These are phyloP conservation scores for Panagrolaimus sp. DNA, from an alignment of 1,140 invertebrate genomes.

Conservation along the genomic window DNA sequence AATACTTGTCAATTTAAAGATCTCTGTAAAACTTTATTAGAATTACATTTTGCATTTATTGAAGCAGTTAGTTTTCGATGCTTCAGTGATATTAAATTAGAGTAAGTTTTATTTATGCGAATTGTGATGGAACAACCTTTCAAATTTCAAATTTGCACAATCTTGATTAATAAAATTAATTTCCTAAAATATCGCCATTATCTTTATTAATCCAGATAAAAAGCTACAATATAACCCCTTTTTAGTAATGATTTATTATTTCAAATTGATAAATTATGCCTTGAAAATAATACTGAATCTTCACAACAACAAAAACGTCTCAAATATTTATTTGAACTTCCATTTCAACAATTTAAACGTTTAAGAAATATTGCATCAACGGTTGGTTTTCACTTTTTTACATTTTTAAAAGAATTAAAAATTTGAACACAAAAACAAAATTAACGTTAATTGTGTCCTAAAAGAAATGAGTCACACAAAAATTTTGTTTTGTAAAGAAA, in stretches of 20 bases:
- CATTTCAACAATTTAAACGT: neutral
- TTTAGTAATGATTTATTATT: neutral
- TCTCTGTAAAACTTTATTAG: neutral
- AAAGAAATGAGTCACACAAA: conserved; percentile 9
- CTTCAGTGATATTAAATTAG: neutral
- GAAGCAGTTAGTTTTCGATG: neutral
- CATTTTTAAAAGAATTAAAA: neutral
- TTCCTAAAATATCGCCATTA: too few species aligned
- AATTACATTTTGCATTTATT: neutral
- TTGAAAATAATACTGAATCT: neutral
- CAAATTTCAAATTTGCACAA: too few species aligned
- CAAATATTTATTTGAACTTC: neutral
- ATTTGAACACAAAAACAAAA: too few species aligned
- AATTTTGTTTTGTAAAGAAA: too few species aligned
- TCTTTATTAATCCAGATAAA: neutral
- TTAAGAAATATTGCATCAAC: neutral
- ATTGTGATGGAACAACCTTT: too few species aligned
- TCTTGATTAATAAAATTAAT: too few species aligned
- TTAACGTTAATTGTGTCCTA: neutral
- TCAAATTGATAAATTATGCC: neutral
- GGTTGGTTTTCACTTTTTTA: neutral
- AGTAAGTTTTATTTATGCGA: conserved; percentile 1
- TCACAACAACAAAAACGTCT: neutral
- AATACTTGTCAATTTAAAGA: neutral
- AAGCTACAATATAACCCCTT: neutral